Base-by-base conservation (phyloP, 2,113 vertebrate genomes). In the Erythrolamprus reginae region DNA sequence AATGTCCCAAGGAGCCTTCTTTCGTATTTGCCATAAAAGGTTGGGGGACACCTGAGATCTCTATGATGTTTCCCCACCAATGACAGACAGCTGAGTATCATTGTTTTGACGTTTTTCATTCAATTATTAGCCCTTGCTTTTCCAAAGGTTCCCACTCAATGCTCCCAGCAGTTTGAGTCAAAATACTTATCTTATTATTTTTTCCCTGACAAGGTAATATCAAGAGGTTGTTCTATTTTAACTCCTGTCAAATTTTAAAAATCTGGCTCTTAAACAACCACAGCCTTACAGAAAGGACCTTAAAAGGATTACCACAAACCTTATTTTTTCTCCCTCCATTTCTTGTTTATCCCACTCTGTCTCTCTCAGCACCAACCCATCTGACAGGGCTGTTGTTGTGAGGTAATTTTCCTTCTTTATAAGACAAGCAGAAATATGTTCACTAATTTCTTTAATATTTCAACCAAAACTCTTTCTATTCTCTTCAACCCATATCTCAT, bases 121-220 rank as follows among this genome's bases (percentile, higher is more conserved):
- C 93, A 95, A 95, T 94, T 94, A 95, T 70, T 86, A 92, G 89
- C n/a, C 93, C 86, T 92, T 91, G 89, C 51, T 92, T 92, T 53
- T 92, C 85, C 85, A 61, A 91, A 88, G 88, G 90, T 92, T 87
- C 91, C 58, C 12, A 33, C 89, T 83, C 88, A 87, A 90, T 90
- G 88, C 52, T 58, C 91, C 92, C 90, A 90, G 87, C 94, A 90
- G 92, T 0, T 93, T 88, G 48, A 95, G 33, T 77, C 88, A 90
- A 87, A 93, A 94, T 94, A 28, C 28, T 65, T 94, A 94, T 92
- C 55, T 93, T 93, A 84, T 56, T 83, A 84, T 56, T 83, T 92
- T 93, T 91, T 91, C 52, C 88, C 87, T 82, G 89, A 90, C 93
- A 93, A 92, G 82, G 85, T 51, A 88, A 90, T 89, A 51, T 55